Percentiles rank a stretch among this genome's conserved stretches.
Evolutionary conservation across 2,113 vertebrate genomes (phyloP).

Genomic region (Morone saxatilis): DNA sequence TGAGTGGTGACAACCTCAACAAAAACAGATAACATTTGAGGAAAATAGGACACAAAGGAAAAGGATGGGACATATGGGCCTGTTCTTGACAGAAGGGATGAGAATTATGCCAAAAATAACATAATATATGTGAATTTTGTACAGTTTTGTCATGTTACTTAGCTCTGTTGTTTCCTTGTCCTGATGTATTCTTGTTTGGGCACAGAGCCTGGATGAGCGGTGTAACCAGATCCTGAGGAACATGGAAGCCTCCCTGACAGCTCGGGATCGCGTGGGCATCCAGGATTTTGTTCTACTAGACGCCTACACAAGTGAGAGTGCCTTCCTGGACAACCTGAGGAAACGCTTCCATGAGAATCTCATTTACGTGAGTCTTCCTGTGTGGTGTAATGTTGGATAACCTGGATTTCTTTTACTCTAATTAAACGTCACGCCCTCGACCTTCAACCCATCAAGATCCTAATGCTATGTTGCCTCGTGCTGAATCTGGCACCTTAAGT

Average conservation of each 20-base stretch:
- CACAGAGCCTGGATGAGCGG: slow-evolving; percentile 88
- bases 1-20: slow-evolving; percentile 4
- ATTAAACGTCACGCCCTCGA: slow-evolving; percentile 47
- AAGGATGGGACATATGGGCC: neutral
- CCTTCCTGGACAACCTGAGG: slow-evolving; percentile 94
- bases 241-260: slow-evolving; percentile 94
- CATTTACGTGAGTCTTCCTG: slow-evolving; percentile 89
- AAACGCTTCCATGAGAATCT: slow-evolving; percentile 96
- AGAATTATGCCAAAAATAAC: slow-evolving; percentile 8
- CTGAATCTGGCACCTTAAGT: slow-evolving; percentile 48
- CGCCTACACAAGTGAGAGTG: slow-evolving; percentile 91
- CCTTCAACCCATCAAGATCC: slow-evolving; percentile 42
- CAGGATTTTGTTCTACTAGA: slow-evolving; percentile 97
- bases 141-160: neutral
- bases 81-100: neutral
- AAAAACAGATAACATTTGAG: slow-evolving; percentile 43
- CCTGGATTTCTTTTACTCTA: slow-evolving; percentile 24
- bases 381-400: slow-evolving; percentile 22
- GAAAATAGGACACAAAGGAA: slow-evolving; percentile 58
- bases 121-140: neutral
- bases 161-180: neutral
- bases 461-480: slow-evolving; percentile 34
- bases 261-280: slow-evolving; percentile 94
- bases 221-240: slow-evolving; percentile 83
- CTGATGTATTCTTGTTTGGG: slow-evolving; percentile 20